Conservation (phyloP, 2,888 invertebrate genomes). For the Pocota personata region DNA sequence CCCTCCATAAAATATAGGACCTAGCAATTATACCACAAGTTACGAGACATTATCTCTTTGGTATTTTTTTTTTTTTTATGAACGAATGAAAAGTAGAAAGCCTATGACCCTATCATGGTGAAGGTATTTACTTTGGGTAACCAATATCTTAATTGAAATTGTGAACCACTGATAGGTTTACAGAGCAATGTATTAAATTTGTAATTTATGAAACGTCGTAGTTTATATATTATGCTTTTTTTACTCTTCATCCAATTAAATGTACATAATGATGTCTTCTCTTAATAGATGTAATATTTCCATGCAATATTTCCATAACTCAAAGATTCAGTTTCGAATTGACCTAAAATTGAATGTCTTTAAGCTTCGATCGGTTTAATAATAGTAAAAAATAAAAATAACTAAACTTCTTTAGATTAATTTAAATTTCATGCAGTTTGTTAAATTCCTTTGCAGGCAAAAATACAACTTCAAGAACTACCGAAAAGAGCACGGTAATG, state of each 20-base stretch:
- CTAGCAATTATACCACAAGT: slow-evolving; percentile 56
- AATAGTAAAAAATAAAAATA: no score
- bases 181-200: neutral
- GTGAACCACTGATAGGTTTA: neutral
- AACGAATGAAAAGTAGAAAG: slow-evolving; percentile 15
- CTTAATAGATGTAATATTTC: no score
- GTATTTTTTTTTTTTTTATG: slow-evolving; percentile 13
- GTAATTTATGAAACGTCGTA: neutral
- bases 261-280: no score
- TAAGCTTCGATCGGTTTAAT: no score
- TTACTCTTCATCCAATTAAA: no score
- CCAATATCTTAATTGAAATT: slow-evolving; percentile 15
- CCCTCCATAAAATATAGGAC: slow-evolving; percentile 51
- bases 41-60: slow-evolving; percentile 51
- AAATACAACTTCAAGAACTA: neutral
- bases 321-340: no score
- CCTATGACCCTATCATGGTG: slow-evolving; percentile 6
- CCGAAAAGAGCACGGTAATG: neutral
- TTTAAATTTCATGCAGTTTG: neutral
- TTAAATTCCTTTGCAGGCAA: neutral
- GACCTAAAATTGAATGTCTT: no score
- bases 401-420: no score
- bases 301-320: no score
- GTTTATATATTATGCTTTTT: neutral
- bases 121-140: slow-evolving; percentile 3